These are phyloP conservation scores for Astreopora myriophthalma DNA, from an alignment of 64 coral and sea anemone genomes.

Conservation along the genomic window DNA sequence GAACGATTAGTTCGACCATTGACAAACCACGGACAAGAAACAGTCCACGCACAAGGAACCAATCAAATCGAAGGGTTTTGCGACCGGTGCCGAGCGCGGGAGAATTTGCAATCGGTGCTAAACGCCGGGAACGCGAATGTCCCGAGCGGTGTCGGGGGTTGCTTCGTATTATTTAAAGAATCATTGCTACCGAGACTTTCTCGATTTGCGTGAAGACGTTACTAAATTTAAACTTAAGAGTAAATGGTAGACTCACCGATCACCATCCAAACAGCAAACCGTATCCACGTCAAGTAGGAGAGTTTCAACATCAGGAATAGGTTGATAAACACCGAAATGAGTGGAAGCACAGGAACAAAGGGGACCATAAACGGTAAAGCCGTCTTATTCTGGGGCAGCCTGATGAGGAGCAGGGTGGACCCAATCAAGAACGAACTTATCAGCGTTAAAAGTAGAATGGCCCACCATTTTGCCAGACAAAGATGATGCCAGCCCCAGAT, in stretches of 20 bases:
- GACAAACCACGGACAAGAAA: no score
- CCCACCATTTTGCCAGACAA: not conserved
- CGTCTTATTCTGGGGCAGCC: slow-evolving; percentile 33
- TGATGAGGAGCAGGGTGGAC: not conserved
- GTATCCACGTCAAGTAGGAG: slow-evolving; percentile 15
- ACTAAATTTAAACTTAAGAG: not conserved
- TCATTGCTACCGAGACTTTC: no score
- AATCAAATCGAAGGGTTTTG: no score
- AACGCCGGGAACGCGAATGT: no score
- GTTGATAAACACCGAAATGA: not conserved
- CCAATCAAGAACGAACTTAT: not conserved
- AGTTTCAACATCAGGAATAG: slow-evolving; percentile 16
- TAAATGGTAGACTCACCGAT: slow-evolving; percentile 7
- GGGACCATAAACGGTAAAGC: slow-evolving; percentile 31
- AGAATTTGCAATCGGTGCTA: no score
- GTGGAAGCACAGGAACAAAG: slow-evolving; percentile 24
- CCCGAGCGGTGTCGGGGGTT: no score
- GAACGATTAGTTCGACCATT: no score
- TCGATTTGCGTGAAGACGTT: no score
- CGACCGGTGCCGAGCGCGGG: no score
- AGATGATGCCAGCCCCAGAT: not conserved
- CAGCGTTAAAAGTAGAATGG: not conserved
- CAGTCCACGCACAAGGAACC: no score
- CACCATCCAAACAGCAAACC: slow-evolving; percentile 54
- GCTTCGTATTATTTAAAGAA: no score